Base-by-base conservation (phyloP, 2,888 invertebrate species). In the Brachyptera putata region DNA sequence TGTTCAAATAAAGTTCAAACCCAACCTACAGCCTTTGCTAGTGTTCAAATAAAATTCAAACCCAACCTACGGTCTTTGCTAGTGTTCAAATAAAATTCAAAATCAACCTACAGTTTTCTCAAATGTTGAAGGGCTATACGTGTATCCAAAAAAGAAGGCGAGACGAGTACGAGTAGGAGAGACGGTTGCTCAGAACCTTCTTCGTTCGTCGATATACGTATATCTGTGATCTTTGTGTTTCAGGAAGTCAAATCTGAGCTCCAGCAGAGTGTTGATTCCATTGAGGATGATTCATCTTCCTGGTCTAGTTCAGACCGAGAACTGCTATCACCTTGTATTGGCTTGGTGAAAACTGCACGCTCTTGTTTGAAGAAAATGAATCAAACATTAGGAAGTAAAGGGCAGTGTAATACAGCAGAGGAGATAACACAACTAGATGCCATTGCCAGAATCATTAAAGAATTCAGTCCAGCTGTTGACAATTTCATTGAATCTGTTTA, bases 401-500 rank as follows among this genome's bases (percentile, higher is more conserved):
- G 63, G 18, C 39, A 53, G 14, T 63, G 60, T 49, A 46, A 58
- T 4, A 56, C 64, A 22, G 57, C 56, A 14, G 55, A 58, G 3
- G 36, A 65, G 11, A 53, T 63, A 3, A 30, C 63, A n/a, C 61
- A 66, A 36, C 43, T 66, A 22, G 66, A 66, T 37, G 37, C 58
- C 9, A 16, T 66, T 11, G 55, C 50, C 26, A n/a, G 37, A 3
- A 43, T 53, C 14, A 56, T 58, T 4, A 16, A 41, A 9, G 39
- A 57, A 9, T 46, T 66, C 11, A 66, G 66, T 34, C 65, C 66
- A 25, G 61, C 62, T 39, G 64, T 66, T 1, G 66, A 66, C 56
- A 63, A 64, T 25, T 53, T 66, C 30, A 61, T 63, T 1, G 49
- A 64, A n/a, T 49, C 61, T 25, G 26, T 64, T 5, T 66, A 65